phyloP scores from a whole-genome alignment of 30 jellyfish, hydroid and myxozoan genomes.

The Chrysaora quinquecirrha region DNA sequence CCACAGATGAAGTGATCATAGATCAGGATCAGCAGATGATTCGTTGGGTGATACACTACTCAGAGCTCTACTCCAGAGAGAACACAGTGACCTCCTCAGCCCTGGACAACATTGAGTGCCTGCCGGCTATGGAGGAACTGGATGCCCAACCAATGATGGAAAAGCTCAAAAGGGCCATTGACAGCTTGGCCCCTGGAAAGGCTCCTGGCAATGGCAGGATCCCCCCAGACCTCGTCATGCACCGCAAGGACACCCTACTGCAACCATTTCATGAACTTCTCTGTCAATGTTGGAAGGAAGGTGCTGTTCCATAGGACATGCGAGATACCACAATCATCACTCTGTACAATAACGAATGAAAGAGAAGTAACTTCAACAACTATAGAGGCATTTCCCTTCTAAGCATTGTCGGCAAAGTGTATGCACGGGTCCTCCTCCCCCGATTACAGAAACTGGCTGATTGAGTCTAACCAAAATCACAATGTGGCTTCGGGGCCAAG shows the following conservation, averaged over 20 bases:
- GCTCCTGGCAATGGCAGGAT: constrained; percentile 50
- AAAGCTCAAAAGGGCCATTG: constrained; percentile 47
- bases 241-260: constrained; percentile 2
- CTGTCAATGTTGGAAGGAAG: constrained; percentile 34
- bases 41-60: constrained; percentile 72
- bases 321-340: constrained; percentile 21
- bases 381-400: constrained; percentile 62
- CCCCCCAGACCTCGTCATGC: constrained; percentile 18
- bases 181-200: constrained; percentile 50
- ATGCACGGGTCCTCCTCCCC: constrained; percentile 17
- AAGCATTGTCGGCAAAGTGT: constrained; percentile 30
- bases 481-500: constrained; percentile 58
- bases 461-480: constrained; percentile 47
- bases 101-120: constrained; percentile 18
- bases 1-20: constrained; percentile 15
- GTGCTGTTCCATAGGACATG: constrained; percentile 33
- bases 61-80: constrained; percentile 48
- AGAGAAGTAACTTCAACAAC: constrained; percentile 51
- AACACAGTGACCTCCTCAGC: constrained; percentile 13
- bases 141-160: constrained; percentile 39
- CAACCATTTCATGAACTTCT: constrained; percentile 6
- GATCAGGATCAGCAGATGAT: constrained; percentile 52
- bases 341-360: constrained; percentile 42
- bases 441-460: constrained; percentile 16
- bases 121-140: constrained; percentile 53